phyloP scores from a whole-genome alignment of 2,113 vertebrate species.

The Galemys pyrenaicus region DNA sequence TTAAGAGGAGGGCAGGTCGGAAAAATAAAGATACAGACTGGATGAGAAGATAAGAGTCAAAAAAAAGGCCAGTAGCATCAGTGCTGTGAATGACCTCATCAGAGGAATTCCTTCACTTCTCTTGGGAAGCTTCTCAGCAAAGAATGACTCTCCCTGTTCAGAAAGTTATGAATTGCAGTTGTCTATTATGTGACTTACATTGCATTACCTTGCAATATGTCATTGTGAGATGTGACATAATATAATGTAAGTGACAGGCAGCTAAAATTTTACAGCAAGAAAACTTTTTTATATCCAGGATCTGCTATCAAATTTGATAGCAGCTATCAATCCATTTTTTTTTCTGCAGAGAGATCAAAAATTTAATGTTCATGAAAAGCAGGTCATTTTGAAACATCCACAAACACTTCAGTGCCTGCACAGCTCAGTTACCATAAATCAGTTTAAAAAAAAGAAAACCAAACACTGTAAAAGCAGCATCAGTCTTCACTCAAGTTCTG shows the following conservation, averaged over 20 bases:
- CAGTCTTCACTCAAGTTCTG: slow-evolving; percentile 65
- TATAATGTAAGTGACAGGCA: slow-evolving; percentile 76
- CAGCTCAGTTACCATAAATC: slow-evolving; percentile 75
- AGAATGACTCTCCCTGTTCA: slow-evolving; percentile 11
- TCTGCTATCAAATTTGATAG: slow-evolving; percentile 80
- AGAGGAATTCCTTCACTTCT: neutral
- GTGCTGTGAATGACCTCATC: slow-evolving; percentile 11
- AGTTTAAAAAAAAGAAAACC: slow-evolving; percentile 40
- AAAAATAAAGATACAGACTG: neutral
- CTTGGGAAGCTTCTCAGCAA: slow-evolving; percentile 12
- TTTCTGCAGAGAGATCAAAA: slow-evolving; percentile 72
- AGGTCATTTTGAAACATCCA: slow-evolving; percentile 78
- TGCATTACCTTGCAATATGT: slow-evolving; percentile 61
- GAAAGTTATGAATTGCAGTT: slow-evolving; percentile 58
- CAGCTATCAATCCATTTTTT: slow-evolving; percentile 81
- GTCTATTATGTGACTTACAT: slow-evolving; percentile 72
- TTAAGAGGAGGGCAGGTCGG: neutral
- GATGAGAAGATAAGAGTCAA: neutral
- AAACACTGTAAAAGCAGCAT: slow-evolving; percentile 39
- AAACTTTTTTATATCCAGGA: slow-evolving; percentile 74
- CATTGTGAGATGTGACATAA: slow-evolving; percentile 62
- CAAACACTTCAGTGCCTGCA: slow-evolving; percentile 69
- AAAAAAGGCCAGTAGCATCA: neutral
- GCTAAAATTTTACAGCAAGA: slow-evolving; percentile 80
- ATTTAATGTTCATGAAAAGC: slow-evolving; percentile 80